These are phyloP conservation scores for Argya squamiceps DNA, from an alignment of 2,797 vertebrate genomes.

Conservation along the genomic window DNA sequence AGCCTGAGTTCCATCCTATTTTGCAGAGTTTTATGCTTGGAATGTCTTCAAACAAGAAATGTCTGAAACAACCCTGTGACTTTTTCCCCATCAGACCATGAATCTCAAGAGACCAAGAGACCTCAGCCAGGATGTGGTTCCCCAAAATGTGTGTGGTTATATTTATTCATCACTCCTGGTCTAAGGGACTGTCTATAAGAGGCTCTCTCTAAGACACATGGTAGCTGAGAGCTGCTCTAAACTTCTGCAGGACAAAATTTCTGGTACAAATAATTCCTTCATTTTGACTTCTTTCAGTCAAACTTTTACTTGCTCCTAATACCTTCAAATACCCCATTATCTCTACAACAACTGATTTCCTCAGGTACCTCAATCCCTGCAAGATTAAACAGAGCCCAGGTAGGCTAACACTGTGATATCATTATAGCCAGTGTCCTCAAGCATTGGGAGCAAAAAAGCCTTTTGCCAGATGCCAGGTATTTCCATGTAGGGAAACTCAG, in stretches of 20 bases:
- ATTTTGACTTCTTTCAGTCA: not conserved
- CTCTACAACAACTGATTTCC: not conserved
- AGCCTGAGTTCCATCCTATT: not conserved
- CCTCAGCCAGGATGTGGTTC: not conserved
- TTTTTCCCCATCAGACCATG: not conserved
- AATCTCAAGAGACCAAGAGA: not conserved
- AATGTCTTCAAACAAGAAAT: not conserved
- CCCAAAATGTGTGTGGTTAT: fast-evolving
- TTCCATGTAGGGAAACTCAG: not conserved
- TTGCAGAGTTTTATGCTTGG: not conserved
- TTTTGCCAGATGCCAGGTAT: not conserved
- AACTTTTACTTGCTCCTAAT: not conserved
- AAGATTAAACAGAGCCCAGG: not conserved
- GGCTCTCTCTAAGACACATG: not conserved
- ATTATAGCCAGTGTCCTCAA: not conserved
- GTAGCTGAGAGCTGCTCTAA: not conserved
- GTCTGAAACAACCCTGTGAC: not conserved
- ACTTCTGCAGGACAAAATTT: not conserved
- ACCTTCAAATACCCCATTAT: not conserved
- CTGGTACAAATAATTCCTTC: not conserved
- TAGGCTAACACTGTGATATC: not conserved
- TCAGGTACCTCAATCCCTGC: not conserved
- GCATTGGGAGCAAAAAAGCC: not conserved
- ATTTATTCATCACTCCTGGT: not conserved
- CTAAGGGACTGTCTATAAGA: not conserved